These are phyloP conservation scores for Champsocephalus esox DNA, from an alignment of 2,797 vertebrate genomes.

Conservation along the genomic window DNA sequence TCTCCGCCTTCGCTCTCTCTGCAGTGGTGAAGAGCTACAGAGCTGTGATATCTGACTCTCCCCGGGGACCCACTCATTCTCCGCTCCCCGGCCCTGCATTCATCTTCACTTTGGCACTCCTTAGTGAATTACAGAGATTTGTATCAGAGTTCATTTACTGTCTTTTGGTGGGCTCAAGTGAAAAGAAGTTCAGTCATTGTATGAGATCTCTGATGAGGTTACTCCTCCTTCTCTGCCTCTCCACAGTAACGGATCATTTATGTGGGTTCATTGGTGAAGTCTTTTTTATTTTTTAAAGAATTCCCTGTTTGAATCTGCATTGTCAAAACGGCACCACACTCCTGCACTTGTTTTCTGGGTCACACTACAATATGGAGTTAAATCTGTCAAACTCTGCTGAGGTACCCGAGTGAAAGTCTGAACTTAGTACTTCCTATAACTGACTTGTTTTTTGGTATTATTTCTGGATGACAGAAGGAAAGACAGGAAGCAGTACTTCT, in stretches of 20 bases:
- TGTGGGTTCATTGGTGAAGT: not conserved
- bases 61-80: slow-evolving; percentile 60
- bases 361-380: not conserved
- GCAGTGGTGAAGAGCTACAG: slow-evolving; percentile 72
- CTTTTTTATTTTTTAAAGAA: not conserved
- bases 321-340: not conserved
- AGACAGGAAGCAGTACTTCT: not conserved
- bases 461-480: not conserved
- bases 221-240: slow-evolving; percentile 10
- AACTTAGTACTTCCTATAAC: not conserved
- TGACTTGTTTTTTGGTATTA: not conserved
- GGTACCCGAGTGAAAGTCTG: slow-evolving; percentile 1
- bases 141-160: slow-evolving; percentile 51
- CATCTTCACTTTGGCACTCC: slow-evolving; percentile 44
- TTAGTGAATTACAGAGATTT: slow-evolving; percentile 52
- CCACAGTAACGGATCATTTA: not conserved
- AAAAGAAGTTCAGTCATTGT: slow-evolving; percentile 43
- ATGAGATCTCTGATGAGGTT: slow-evolving; percentile 11
- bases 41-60: slow-evolving; percentile 68
- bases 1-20: slow-evolving; percentile 40
- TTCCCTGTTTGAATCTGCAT: not conserved
- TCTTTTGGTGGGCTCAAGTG: slow-evolving; percentile 21
- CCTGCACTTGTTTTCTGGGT: not conserved
- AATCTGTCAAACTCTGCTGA: not conserved
- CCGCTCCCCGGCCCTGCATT: slow-evolving; percentile 42